Conservation (phyloP, 2,888 invertebrate species). For the Synanthedon formicaeformis region DNA sequence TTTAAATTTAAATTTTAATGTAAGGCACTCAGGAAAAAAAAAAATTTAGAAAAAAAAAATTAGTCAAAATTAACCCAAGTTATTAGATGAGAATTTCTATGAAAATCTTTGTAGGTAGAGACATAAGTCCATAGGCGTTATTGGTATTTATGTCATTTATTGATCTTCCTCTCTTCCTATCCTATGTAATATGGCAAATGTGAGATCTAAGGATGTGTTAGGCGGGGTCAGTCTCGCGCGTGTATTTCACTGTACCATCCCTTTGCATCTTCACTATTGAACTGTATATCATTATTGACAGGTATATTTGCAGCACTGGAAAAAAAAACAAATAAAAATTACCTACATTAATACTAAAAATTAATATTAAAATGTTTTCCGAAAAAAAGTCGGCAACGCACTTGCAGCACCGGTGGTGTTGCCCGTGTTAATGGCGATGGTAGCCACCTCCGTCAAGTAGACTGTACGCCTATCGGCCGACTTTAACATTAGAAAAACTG, state of each 20-base stretch:
- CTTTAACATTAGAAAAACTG: no score
- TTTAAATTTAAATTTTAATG: no score
- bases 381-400: no score
- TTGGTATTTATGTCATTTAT: background rate
- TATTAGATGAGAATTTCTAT: background rate
- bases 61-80: background rate
- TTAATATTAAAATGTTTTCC: no score
- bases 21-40: background rate
- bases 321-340: constrained; percentile 7
- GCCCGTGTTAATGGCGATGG: no score
- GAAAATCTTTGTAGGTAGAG: background rate
- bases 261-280: constrained; percentile 60
- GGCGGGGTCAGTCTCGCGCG: constrained; percentile 38
- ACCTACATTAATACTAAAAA: no score
- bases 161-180: no score
- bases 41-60: background rate
- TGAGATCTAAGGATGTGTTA: constrained; percentile 11
- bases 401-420: no score
- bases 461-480: no score
- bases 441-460: no score
- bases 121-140: background rate
- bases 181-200: no score
- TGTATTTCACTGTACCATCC: constrained; percentile 57
- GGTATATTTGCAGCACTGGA: constrained; percentile 57
- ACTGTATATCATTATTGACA: constrained; percentile 58